Percentiles rank a stretch among this genome's conserved stretches.
Conservation (phyloP, 1,140 invertebrate species). For the Drosophila subobscura region DNA sequence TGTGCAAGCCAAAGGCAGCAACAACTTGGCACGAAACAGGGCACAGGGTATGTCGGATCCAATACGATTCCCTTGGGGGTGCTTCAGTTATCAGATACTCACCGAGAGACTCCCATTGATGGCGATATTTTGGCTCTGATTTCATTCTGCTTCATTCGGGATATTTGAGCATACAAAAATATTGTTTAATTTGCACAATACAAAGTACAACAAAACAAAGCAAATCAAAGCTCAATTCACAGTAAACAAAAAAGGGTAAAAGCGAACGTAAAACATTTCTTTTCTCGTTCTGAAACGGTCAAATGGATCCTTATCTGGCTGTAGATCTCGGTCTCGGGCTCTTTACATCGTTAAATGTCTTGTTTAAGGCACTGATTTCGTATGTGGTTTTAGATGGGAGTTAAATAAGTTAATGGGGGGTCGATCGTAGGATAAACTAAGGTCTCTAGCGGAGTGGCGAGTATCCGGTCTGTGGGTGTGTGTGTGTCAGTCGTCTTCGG, state of each 20-base stretch:
- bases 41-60: conserved; percentile 21
- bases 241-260: conserved; percentile 7
- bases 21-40: conserved; percentile 33
- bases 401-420: conserved; percentile 42
- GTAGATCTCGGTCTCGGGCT: neutral
- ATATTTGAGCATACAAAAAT: conserved; percentile 11
- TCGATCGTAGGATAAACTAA: conserved; percentile 37
- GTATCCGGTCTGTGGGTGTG: conserved; percentile 18
- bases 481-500: conserved; percentile 35
- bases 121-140: too few species aligned
- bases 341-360: conserved; percentile 17
- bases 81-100: too few species aligned
- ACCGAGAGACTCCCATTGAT: too few species aligned
- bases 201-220: conserved; percentile 17
- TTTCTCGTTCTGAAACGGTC: conserved; percentile 19
- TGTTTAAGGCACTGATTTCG: conserved; percentile 43
- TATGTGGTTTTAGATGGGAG: conserved; percentile 1
- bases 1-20: conserved; percentile 23
- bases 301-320: conserved; percentile 7
- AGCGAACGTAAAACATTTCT: conserved; percentile 37
- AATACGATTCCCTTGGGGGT: neutral
- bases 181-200: conserved; percentile 47
- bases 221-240: conserved; percentile 20
- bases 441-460: conserved; percentile 40
- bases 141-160: too few species aligned